Evolutionary conservation across 2,888 invertebrate genomes (phyloP).

Genomic region (Theristus sp.): DNA sequence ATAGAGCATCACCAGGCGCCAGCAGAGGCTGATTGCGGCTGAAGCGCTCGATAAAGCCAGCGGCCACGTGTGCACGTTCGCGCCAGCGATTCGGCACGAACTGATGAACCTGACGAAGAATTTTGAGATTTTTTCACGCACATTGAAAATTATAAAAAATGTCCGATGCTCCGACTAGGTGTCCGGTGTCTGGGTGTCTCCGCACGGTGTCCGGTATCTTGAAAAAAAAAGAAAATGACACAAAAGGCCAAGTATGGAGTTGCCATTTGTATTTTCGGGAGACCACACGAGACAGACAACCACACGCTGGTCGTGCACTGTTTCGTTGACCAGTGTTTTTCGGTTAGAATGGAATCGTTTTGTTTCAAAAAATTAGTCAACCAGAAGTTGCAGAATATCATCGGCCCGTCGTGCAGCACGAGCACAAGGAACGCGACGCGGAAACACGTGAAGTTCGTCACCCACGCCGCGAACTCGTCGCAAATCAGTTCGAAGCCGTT

Average conservation of each 20-base stretch:
- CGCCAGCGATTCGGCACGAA: constrained; percentile 1
- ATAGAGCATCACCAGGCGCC: constrained; percentile 23
- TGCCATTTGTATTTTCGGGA: too few relatives aligned
- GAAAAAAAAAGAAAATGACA: too few relatives aligned
- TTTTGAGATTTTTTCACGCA: neutral
- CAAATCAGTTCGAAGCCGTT: constrained; percentile 23
- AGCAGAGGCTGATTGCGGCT: constrained; percentile 16
- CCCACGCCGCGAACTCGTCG: constrained; percentile 23
- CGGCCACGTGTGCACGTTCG: constrained; percentile 20
- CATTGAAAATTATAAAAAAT: neutral
- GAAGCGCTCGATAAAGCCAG: constrained; percentile 18
- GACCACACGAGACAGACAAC: too few relatives aligned
- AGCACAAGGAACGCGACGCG: constrained; percentile 26
- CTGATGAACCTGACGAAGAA: constrained; percentile 1
- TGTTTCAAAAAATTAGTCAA: too few relatives aligned
- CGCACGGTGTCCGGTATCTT: too few relatives aligned
- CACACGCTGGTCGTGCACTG: too few relatives aligned
- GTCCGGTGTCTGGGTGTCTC: constrained; percentile 21
- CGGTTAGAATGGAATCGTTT: too few relatives aligned
- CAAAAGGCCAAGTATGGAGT: too few relatives aligned
- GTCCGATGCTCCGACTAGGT: constrained; percentile 20
- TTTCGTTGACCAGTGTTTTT: too few relatives aligned
- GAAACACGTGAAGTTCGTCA: constrained; percentile 26
- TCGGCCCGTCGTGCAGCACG: constrained; percentile 23
- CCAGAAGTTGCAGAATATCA: constrained; percentile 26